Conservation (phyloP, 2,888 invertebrate genomes). For the Drosophila dives region DNA sequence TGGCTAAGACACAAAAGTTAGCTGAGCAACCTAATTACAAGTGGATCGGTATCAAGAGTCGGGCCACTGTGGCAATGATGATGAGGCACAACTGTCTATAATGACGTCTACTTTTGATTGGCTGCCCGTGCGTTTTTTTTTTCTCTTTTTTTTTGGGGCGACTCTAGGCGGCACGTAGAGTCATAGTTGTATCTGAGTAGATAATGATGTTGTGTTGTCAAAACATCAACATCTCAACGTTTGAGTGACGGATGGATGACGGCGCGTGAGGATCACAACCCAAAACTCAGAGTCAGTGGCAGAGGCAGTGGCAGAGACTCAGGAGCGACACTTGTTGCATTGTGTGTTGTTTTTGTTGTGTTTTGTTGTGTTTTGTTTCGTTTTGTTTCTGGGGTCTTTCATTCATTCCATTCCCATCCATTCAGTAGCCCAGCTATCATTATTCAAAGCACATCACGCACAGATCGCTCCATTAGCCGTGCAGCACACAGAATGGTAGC, state of each 20-base stretch:
- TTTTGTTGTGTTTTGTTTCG: slow-evolving; percentile 26
- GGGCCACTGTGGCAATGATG: slow-evolving; percentile 35
- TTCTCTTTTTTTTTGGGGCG: slow-evolving; percentile 17
- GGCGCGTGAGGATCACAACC: slow-evolving; percentile 70
- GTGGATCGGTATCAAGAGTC: slow-evolving; percentile 46
- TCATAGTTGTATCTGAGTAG: slow-evolving; percentile 56
- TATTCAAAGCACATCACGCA: slow-evolving; percentile 54
- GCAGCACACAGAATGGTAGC: slow-evolving; percentile 6
- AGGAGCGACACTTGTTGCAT: slow-evolving; percentile 53
- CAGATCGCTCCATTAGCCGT: slow-evolving; percentile 46
- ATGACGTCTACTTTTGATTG: slow-evolving; percentile 62
- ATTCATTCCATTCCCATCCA: slow-evolving; percentile 4
- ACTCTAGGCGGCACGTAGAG: slow-evolving; percentile 1
- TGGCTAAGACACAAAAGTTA: slow-evolving; percentile 49
- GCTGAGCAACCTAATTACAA: slow-evolving; percentile 45
- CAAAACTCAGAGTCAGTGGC: slow-evolving; percentile 15
- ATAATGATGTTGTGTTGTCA: slow-evolving; percentile 80
- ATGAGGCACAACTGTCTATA: slow-evolving; percentile 57
- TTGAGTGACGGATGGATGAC: slow-evolving; percentile 67
- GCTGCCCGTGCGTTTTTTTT: slow-evolving; percentile 26
- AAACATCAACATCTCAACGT: slow-evolving; percentile 71
- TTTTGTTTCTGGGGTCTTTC: slow-evolving; percentile 5
- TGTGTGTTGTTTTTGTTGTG: slow-evolving; percentile 21
- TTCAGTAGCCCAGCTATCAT: slow-evolving; percentile 55
- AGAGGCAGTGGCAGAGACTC: slow-evolving; percentile 23